phyloP scores from a whole-genome alignment of 2,113 vertebrate genomes.

The Cyanoramphus novaezelandiae region DNA sequence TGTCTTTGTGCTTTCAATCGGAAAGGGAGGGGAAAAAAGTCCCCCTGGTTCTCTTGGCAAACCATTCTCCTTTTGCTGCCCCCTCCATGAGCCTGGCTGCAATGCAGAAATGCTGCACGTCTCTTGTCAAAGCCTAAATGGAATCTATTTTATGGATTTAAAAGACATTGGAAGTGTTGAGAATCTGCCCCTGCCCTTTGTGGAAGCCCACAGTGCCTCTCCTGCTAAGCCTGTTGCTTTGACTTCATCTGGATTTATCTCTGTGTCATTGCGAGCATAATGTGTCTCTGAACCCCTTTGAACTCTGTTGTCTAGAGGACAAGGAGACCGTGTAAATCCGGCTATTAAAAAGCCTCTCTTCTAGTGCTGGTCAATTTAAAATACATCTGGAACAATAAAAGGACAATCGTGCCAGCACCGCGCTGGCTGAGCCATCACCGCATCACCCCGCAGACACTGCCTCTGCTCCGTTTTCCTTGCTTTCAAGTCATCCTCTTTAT shows the following conservation, averaged over 20 bases:
- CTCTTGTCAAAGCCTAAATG: background rate
- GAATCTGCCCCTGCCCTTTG: background rate
- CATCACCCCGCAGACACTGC: background rate
- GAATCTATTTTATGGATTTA: background rate
- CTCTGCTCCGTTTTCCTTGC: background rate
- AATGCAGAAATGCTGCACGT: background rate
- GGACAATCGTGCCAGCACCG: rapidly evolving
- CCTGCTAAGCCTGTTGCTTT: background rate
- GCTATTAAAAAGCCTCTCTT: background rate
- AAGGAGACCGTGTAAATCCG: background rate
- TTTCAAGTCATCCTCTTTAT: background rate
- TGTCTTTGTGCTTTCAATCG: background rate
- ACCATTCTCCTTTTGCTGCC: background rate
- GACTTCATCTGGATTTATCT: background rate
- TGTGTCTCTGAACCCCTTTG: background rate
- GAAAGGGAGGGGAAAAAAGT: background rate
- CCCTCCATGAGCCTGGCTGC: rapidly evolving
- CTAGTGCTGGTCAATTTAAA: background rate
- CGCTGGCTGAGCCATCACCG: background rate
- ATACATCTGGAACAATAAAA: conserved; percentile 28
- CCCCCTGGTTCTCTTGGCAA: background rate
- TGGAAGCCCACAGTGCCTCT: background rate
- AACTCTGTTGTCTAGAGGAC: background rate
- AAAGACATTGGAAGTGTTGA: background rate
- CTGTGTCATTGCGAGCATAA: background rate